Percentiles rank a stretch among this genome's conserved stretches.
Conservation (phyloP, 2,888 invertebrate genomes). For the Microctonus aethiopoides region DNA sequence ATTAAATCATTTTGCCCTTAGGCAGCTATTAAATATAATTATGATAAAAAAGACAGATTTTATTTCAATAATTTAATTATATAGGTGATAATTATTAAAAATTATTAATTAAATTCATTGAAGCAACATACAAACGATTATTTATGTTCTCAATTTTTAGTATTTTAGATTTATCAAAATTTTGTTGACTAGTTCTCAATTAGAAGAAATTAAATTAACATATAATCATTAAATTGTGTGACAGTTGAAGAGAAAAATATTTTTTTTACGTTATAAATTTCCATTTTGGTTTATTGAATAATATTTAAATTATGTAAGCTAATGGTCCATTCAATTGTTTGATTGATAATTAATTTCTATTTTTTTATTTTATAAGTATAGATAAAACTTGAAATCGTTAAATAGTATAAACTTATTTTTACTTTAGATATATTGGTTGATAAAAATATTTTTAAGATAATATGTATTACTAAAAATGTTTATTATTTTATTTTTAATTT, state of each 20-base stretch:
- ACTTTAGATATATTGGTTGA: not conserved
- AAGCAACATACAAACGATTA: too few relatives aligned
- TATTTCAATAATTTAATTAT: not conserved
- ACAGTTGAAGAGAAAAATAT: not conserved
- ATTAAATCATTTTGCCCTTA: slow-evolving; percentile 51
- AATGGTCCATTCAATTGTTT: not conserved
- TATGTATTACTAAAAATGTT: not conserved
- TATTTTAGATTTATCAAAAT: too few relatives aligned
- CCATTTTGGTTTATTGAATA: too few relatives aligned
- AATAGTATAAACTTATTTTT: too few relatives aligned
- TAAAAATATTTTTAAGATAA: not conserved
- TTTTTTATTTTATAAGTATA: not conserved
- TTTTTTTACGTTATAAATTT: not conserved
- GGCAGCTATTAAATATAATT: slow-evolving; percentile 46
- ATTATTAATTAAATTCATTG: not conserved
- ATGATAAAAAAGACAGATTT: not conserved
- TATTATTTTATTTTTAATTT: not conserved
- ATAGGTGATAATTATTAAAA: too few relatives aligned
- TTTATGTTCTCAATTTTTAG: too few relatives aligned
- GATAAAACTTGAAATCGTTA: too few relatives aligned
- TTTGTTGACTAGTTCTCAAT: not conserved
- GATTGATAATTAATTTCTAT: too few relatives aligned
- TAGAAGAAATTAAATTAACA: not conserved
- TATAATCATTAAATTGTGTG: not conserved
- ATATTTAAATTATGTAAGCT: too few relatives aligned